Conservation (phyloP, 2,797 vertebrate genomes). For the Melanotaenia nigrans region DNA sequence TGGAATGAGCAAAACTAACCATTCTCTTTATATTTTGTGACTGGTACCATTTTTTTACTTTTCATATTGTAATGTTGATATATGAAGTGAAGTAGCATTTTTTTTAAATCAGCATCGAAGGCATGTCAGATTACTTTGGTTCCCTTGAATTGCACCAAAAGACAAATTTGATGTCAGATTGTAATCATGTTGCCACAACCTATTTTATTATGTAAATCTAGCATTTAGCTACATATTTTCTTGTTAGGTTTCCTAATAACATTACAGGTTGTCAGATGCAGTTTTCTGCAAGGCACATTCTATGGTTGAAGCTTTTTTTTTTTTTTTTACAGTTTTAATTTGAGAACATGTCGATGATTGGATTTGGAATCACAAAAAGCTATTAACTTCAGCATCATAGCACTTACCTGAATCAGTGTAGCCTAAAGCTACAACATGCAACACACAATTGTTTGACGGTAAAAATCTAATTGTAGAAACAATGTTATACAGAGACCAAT, state of each 20-base stretch:
- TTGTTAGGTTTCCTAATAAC: not conserved
- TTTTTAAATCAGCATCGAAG: not conserved
- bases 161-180: not conserved
- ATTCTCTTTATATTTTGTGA: not conserved
- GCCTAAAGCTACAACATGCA: constrained; percentile 1
- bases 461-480: not conserved
- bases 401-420: not conserved
- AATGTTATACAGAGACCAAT: not conserved
- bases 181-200: not conserved
- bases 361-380: constrained; percentile 3
- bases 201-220: not conserved
- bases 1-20: too few relatives aligned
- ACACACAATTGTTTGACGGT: not conserved
- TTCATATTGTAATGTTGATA: not conserved
- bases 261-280: not conserved
- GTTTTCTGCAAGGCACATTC: not conserved
- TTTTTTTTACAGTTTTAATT: not conserved
- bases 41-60: not conserved
- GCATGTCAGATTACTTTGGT: not conserved
- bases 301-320: not conserved
- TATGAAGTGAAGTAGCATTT: not conserved
- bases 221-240: not conserved
- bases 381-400: constrained; percentile 2
- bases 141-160: not conserved
- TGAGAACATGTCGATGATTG: not conserved